Conservation (phyloP, 2,797 vertebrate species). For the Erethizon dorsatum region DNA sequence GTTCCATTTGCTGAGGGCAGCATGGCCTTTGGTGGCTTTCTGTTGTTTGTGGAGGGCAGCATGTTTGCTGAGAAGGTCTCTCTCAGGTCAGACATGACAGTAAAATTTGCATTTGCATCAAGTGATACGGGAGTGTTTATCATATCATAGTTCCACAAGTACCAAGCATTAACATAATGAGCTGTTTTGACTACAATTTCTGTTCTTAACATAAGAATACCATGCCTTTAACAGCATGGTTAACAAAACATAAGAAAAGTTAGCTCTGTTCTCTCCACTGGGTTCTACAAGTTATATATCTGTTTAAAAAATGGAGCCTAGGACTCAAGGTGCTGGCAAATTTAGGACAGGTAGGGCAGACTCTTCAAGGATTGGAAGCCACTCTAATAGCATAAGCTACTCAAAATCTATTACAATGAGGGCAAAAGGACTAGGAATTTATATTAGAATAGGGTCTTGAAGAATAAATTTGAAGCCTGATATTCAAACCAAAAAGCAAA, state of each 20-base stretch:
- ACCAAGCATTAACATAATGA: constrained; percentile 1
- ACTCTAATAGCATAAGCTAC: constrained; percentile 27
- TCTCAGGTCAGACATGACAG: not conserved
- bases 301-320: not conserved
- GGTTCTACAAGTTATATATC: not conserved
- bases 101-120: not conserved
- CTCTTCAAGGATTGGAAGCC: constrained; percentile 17
- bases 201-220: constrained; percentile 19
- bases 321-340: constrained; percentile 39
- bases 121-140: not conserved
- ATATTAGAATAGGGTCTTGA: constrained; percentile 48
- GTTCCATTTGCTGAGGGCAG: not conserved
- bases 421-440: constrained; percentile 15
- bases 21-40: not conserved
- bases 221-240: not conserved
- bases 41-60: not conserved
- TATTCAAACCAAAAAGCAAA: constrained; percentile 52
- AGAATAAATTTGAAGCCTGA: constrained; percentile 58
- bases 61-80: not conserved
- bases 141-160: not conserved
- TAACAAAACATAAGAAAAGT: not conserved
- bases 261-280: not conserved
- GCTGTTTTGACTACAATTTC: constrained; percentile 46
- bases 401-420: constrained; percentile 60
- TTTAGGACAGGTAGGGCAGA: not conserved